Conservation (phyloP, 2,888 invertebrate species). For the Polylopha cassiicola region DNA sequence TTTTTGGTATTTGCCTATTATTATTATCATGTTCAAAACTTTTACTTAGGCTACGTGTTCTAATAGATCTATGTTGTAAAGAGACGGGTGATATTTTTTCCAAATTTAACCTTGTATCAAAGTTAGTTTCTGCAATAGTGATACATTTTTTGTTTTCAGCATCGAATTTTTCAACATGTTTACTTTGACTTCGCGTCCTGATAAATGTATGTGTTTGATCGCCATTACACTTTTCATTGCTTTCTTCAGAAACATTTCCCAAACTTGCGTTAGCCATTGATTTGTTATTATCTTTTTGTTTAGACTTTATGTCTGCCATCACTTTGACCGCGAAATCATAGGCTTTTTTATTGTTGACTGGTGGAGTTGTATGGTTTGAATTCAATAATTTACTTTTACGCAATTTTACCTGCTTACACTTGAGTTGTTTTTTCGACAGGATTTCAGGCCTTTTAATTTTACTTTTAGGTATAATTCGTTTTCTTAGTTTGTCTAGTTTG, state of each 20-base stretch:
- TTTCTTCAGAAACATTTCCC: not conserved
- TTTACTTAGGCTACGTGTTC: slow-evolving; percentile 34
- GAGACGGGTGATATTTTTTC: slow-evolving; percentile 12
- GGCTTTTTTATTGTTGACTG: slow-evolving; percentile 51
- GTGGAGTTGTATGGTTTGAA: slow-evolving; percentile 30
- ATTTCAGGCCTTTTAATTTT: slow-evolving; percentile 42
- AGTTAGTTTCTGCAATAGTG: too few relatives aligned
- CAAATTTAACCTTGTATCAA: too few relatives aligned
- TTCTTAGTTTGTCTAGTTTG: slow-evolving; percentile 47
- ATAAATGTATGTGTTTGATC: too few relatives aligned
- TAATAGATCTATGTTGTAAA: slow-evolving; percentile 21
- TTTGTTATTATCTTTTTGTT: slow-evolving; percentile 26
- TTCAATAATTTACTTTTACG: slow-evolving; percentile 23
- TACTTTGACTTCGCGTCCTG: too few relatives aligned
- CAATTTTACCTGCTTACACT: slow-evolving; percentile 28
- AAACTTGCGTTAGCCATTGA: not conserved
- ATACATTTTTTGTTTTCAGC: too few relatives aligned
- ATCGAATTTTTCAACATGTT: too few relatives aligned
- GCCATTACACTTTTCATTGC: too few relatives aligned
- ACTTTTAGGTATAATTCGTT: slow-evolving; percentile 44
- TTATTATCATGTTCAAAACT: slow-evolving; percentile 6
- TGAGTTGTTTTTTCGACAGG: slow-evolving; percentile 26
- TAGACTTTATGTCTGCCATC: slow-evolving; percentile 46
- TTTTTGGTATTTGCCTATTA: too few relatives aligned
- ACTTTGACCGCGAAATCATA: too few relatives aligned